A percentile compares a stretch with the other conserved stretches of the same genome.
phyloP scores from a whole-genome alignment of 2,797 vertebrate genomes.

The Nannoperca australis region DNA sequence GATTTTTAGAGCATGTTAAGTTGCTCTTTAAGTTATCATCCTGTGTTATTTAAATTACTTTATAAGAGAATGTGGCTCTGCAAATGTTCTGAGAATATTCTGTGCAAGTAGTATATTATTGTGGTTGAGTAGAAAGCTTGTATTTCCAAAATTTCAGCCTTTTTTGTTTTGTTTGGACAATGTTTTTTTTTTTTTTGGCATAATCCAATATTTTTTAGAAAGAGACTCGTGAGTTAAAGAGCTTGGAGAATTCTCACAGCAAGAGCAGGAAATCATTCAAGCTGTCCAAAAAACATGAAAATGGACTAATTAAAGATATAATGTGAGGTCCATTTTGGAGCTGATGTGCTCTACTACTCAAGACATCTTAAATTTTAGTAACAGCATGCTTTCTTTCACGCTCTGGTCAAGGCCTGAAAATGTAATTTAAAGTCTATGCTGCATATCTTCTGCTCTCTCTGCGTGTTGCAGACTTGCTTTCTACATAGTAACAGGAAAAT shows the following conservation, averaged over 20 bases:
- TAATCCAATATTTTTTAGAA: not conserved
- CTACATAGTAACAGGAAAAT: not conserved
- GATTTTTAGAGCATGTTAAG: no score
- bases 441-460: not conserved
- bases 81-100: no score
- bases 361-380: not conserved
- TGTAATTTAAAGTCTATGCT: not conserved
- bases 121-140: not conserved
- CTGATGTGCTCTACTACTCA: not conserved
- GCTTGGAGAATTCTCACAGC: not conserved
- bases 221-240: not conserved
- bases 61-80: no score
- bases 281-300: not conserved
- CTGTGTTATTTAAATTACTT: no score
- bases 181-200: no score
- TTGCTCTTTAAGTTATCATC: no score
- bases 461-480: not conserved
- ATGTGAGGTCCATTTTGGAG: not conserved
- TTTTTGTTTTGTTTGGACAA: not conserved
- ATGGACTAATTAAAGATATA: not conserved
- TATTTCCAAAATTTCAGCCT: not conserved
- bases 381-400: not conserved
- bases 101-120: no score
- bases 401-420: not conserved
- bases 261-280: not conserved